A percentile compares a stretch with the other conserved stretches of the same genome.
These are phyloP conservation scores for Steinernema khuongi DNA, from an alignment of 1,140 invertebrate genomes.

Conservation along the genomic window DNA sequence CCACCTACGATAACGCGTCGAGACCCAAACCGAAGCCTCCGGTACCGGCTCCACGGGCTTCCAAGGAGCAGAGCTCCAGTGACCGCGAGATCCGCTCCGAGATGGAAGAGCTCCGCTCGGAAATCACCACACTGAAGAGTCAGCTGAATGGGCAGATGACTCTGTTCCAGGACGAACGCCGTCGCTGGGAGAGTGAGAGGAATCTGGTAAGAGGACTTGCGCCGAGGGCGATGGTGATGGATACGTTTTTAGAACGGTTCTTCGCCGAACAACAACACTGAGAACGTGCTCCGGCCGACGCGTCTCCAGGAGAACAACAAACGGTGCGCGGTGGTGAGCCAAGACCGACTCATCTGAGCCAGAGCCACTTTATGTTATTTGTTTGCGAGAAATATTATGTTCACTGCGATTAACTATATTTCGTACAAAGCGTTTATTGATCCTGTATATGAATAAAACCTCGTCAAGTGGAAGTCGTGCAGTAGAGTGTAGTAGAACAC, in stretches of 20 bases:
- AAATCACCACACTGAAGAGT: conserved; percentile 20
- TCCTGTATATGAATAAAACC: no score
- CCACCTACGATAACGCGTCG: conserved; percentile 1
- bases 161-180: conserved; percentile 11
- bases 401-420: background rate
- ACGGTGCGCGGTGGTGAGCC: background rate
- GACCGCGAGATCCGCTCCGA: conserved; percentile 19
- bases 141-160: conserved; percentile 20
- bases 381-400: background rate
- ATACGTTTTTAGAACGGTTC: background rate
- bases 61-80: background rate
- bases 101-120: conserved; percentile 9
- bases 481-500: no score
- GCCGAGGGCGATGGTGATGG: background rate
- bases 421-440: background rate
- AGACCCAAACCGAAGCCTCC: conserved; percentile 11
- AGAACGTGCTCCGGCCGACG: background rate
- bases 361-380: background rate
- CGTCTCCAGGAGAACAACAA: background rate
- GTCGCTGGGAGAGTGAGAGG: conserved; percentile 7
- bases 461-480: no score
- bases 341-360: background rate
- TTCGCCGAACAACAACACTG: background rate
- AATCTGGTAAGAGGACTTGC: background rate
- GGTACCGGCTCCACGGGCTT: background rate